Base-by-base conservation (phyloP, 2,797 vertebrate genomes). In the Champsocephalus esox region DNA sequence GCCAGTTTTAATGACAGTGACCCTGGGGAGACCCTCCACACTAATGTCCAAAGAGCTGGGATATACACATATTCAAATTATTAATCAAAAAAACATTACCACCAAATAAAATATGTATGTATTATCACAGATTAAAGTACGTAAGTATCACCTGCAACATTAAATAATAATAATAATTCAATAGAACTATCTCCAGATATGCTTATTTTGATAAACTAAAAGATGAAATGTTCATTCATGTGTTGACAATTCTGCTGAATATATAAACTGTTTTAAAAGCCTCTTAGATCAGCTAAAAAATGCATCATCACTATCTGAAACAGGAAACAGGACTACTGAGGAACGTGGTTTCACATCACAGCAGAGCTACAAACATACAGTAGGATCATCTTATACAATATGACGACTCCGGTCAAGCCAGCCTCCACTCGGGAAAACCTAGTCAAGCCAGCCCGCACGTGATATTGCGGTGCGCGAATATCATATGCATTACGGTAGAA, bases 41-140 rank as follows among this genome's bases (percentile, higher is more conserved):
- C 88, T 88, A 85, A 99, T 89, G 52, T 70, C 24, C 61, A 99
- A 69, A 3, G 95, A 96, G 54, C 98, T 93, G 66, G 11, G 6
- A 51, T 50, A 14, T 6, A 64, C 32, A 48, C 48, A 48, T 7
- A 54, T n/a, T 43, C 13, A 52, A 13, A 38, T 50, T 14, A 50
- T 50, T 64, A 51, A 62, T n/a, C 8, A 9, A 38, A 48, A 9
- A 62, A 46, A 11, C 7, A 62, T 48, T 38, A 38, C 34, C 24
- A 1, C 28, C 21, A n/a, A 48, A 58, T 5, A 19, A 58, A 46
- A 28, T 4, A 16, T 48, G 44, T 4, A 61, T 17, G 14, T 9
- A 28, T 14, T 13, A 45, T 62, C 17, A 46, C 10, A 62, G 11
- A 32, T 62, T 3, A 14, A 28, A 32, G 21, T 0, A 24, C 13